phyloP scores from a whole-genome alignment of 2,797 vertebrate genomes.

The Phrynocephalus guinanensis region DNA sequence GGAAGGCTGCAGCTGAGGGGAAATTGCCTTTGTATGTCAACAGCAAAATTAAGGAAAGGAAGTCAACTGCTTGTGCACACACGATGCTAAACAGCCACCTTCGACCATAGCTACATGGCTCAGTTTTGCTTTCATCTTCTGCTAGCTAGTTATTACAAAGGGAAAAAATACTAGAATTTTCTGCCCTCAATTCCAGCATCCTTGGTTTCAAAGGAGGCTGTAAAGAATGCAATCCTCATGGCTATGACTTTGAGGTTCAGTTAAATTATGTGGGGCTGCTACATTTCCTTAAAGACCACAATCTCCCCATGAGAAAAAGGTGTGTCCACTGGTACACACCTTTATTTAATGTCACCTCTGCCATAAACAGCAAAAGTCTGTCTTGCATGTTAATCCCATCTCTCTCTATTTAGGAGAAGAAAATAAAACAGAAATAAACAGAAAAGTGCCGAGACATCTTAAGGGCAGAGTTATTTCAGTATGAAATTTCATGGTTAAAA shows the following conservation, averaged over 20 bases:
- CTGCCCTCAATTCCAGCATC: not conserved
- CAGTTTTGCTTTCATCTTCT: not conserved
- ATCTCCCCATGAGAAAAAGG: not conserved
- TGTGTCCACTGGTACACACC: not conserved
- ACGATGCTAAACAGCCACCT: not conserved
- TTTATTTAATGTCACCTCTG: too few relatives aligned
- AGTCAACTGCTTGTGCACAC: constrained; percentile 2
- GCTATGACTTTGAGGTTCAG: not conserved
- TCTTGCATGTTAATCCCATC: too few relatives aligned
- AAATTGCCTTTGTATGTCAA: constrained; percentile 58
- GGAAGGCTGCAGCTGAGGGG: constrained; percentile 63
- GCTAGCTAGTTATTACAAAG: not conserved
- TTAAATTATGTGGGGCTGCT: not conserved
- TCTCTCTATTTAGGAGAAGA: too few relatives aligned
- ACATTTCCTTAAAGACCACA: not conserved
- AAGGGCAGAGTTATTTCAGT: too few relatives aligned
- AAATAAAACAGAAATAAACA: too few relatives aligned
- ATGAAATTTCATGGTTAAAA: too few relatives aligned
- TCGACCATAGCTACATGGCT: not conserved
- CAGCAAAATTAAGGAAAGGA: constrained; percentile 59
- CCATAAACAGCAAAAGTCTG: too few relatives aligned
- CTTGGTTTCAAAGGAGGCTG: not conserved
- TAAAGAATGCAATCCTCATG: not conserved
- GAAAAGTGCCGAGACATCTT: too few relatives aligned
- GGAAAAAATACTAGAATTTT: not conserved